Base-by-base conservation (phyloP, 2,888 invertebrate species). In the Amphipoea oculea region DNA sequence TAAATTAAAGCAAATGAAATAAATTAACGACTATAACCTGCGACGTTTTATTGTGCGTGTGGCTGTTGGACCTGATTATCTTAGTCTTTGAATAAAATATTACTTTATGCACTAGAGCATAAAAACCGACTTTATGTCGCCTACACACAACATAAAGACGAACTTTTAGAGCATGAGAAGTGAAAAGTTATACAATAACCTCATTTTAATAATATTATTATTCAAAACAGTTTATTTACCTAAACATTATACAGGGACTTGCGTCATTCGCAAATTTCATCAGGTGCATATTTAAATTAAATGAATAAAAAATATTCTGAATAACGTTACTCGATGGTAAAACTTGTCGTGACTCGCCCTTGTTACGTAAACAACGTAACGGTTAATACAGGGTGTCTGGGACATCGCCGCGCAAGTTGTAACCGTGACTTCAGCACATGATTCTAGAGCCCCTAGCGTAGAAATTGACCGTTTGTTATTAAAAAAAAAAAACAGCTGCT, bases 311-410 rank as follows among this genome's bases (percentile, higher is more conserved):
- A 73, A 63, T 3, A 76, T 78, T 71, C 60, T 12, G 65, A 67
- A 76, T 62, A 86, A 78, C 51, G 12, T 65, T 29, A 40, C 45
- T 74, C 62, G 23, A 40, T 72, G 63, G 36, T 73, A 36, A 51
- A 71, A 82, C 73, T 48, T 70, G 62, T 76, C 68, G 36, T 54
- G 12, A 60, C 45, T 45, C n/a, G 54, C 63, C 68, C 73, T 62
- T 74, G 84, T 83, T 83, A 79, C 73, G 84, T 62, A n/a, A 45
- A 63, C 45, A 63, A 79, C 74, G 86, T 83, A 83, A 79, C 79
- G 65, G 83, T 73, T 36, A 65, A 73, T 71, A 57, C 57, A 57
- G 57, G 57, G 3, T 23, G 23, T 0, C 9, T 7, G 57, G 57
- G 23, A 57, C 23, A 57, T 9, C 23, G 9, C 3, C 23, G 57